Base-by-base conservation (phyloP, 2,113 vertebrate species). In the Kryptolebias marmoratus region DNA sequence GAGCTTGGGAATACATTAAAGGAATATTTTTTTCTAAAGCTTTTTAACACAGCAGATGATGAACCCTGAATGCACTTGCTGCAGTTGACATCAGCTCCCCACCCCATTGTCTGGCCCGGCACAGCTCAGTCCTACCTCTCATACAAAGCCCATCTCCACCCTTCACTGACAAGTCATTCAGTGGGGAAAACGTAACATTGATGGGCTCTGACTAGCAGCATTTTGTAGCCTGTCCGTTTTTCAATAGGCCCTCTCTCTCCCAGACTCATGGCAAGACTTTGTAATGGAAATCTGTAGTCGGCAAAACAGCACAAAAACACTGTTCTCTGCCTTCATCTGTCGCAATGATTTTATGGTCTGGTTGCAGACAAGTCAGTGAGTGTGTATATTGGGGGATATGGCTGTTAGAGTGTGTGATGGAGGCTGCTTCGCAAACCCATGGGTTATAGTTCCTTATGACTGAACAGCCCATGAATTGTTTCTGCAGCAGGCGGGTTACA, bases 231-330 rank as follows among this genome's bases (percentile, higher is more conserved):
- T 87, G 86, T 90, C 85, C 82, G 8, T 80, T 85, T 82, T 85
- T 88, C 87, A 86, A 90, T 79, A 75, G 89, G 71, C 53, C 71
- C 80, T 71, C 64, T 15, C 81, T 88, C 88, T 87, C 86, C 72
- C 89, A 89, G 82, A 87, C 87, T 87, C 85, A 87, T 74, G 73
- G 87, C 87, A 85, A 15, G 83, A 91, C 88, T 91, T 91, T 91
- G 89, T 92, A 90, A 92, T 92, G 91, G 91, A 91, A 91, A 92
- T 91, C 64, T 87, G 86, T 90, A 82, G 87, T 76, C 66, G 86
- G 84, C 81, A 82, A 88, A 90, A 88, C 86, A 82, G 84, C 87
- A 87, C 77, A 82, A 82, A 82, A 88, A 90, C 87, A 87, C 86
- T 80, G 84, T 86, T 87, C 83, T 84, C 87, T 91, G 89, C 82